Percentiles rank a stretch among this genome's conserved stretches.
Conservation (phyloP, 1,140 invertebrate genomes). For the Muscidifurax raptorellus region DNA sequence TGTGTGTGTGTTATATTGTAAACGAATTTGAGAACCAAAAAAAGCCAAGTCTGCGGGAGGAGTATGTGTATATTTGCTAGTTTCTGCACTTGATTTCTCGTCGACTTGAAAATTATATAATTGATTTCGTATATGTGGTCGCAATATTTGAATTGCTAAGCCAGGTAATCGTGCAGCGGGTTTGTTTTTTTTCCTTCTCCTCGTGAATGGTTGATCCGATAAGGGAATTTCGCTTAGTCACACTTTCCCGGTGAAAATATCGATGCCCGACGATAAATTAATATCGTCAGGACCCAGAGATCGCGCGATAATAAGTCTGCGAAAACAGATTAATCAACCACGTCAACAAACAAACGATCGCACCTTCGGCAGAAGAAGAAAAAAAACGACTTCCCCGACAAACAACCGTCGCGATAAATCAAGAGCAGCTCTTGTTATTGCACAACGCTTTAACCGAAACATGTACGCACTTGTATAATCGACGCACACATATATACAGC, state of each 20-base stretch:
- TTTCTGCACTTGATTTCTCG: neutral
- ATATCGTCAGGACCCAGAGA: no score
- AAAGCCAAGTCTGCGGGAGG: neutral
- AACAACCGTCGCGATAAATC: slow-evolving; percentile 5
- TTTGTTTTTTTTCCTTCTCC: no score
- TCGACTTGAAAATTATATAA: neutral
- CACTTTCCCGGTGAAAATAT: neutral
- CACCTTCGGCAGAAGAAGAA: no score
- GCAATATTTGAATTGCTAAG: neutral
- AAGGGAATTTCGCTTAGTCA: neutral
- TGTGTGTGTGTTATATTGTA: neutral
- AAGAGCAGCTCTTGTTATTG: slow-evolving; percentile 14
- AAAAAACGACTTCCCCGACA: no score
- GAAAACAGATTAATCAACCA: neutral
- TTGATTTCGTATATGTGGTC: no score
- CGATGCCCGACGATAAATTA: neutral
- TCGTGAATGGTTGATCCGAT: neutral
- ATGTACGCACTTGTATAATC: neutral
- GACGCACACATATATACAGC: neutral
- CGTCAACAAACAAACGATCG: no score
- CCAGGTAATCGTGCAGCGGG: no score
- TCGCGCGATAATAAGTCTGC: neutral
- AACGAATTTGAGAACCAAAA: neutral
- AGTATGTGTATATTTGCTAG: neutral
- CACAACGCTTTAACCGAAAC: neutral